Evolutionary conservation across 2,113 vertebrate genomes (phyloP).

Genomic region (Orientallactaga bullata): DNA sequence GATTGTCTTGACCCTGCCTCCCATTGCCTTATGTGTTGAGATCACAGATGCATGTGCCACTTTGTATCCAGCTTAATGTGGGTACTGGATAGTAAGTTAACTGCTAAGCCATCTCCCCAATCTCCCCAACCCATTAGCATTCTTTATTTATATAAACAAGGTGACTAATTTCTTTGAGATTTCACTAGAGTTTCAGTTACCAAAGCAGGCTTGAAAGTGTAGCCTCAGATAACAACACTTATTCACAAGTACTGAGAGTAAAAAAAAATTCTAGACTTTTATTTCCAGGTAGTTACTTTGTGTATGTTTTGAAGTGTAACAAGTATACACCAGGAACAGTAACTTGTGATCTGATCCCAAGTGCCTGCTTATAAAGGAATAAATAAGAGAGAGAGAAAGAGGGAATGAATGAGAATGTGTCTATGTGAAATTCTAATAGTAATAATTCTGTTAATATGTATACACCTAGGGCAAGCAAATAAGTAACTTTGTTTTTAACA

Average conservation of each 20-base stretch:
- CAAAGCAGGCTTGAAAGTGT: not conserved
- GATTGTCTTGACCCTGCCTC: too few relatives aligned
- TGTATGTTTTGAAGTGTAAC: not conserved
- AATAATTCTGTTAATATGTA: constrained; percentile 17
- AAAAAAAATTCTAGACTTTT: not conserved
- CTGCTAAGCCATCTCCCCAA: too few relatives aligned
- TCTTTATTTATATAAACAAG: not conserved
- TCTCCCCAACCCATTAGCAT: not conserved
- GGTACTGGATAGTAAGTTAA: too few relatives aligned
- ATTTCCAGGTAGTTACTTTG: not conserved
- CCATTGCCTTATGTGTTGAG: too few relatives aligned
- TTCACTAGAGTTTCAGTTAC: constrained; percentile 31
- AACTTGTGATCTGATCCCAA: not conserved
- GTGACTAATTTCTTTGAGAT: constrained; percentile 9
- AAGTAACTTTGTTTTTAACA: constrained; percentile 42
- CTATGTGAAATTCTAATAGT: not conserved
- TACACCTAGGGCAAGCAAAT: constrained; percentile 15
- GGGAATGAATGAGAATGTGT: not conserved
- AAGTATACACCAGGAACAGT: not conserved
- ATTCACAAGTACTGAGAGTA: not conserved
- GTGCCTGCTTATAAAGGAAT: not conserved
- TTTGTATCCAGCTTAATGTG: too few relatives aligned
- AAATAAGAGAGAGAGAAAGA: too few relatives aligned
- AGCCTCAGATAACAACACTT: not conserved
- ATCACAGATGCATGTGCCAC: too few relatives aligned